phyloP scores from a whole-genome alignment of 2,113 vertebrate species.

The Pleuronectes platessa region DNA sequence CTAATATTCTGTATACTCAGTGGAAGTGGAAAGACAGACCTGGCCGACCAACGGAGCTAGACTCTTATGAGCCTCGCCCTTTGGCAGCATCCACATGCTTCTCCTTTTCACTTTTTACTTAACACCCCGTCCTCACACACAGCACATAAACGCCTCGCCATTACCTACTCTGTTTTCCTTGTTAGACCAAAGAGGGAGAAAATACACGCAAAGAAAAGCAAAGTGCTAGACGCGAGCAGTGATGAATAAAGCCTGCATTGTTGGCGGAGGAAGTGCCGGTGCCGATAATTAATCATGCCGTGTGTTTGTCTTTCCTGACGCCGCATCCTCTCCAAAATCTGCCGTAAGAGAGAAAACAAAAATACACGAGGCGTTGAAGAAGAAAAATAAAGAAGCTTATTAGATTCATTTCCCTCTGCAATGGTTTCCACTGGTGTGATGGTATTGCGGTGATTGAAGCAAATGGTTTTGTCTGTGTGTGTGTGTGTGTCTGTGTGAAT shows the following conservation, averaged over 20 bases:
- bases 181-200: conserved; percentile 55
- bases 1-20: conserved; percentile 18
- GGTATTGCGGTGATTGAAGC: conserved; percentile 54
- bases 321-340: conserved; percentile 78
- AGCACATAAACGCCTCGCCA: conserved; percentile 71
- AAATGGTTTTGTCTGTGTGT: conserved; percentile 44
- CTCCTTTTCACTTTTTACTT: conserved; percentile 39
- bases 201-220: conserved; percentile 73
- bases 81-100: conserved; percentile 68
- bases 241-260: conserved; percentile 72
- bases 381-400: conserved; percentile 70
- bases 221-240: conserved; percentile 44
- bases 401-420: conserved; percentile 70
- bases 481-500: conserved; percentile 7
- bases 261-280: conserved; percentile 69
- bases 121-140: conserved; percentile 52
- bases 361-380: conserved; percentile 66
- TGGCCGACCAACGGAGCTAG: conserved; percentile 28
- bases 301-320: conserved; percentile 81
- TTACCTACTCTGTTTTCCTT: conserved; percentile 78
- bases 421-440: conserved; percentile 62
- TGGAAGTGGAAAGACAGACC: conserved; percentile 54
- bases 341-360: conserved; percentile 79
- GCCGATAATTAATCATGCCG: conserved; percentile 78
- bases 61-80: conserved; percentile 51